phyloP scores from a whole-genome alignment of 1,140 invertebrate genomes.

The Oryctes rhinoceros region DNA sequence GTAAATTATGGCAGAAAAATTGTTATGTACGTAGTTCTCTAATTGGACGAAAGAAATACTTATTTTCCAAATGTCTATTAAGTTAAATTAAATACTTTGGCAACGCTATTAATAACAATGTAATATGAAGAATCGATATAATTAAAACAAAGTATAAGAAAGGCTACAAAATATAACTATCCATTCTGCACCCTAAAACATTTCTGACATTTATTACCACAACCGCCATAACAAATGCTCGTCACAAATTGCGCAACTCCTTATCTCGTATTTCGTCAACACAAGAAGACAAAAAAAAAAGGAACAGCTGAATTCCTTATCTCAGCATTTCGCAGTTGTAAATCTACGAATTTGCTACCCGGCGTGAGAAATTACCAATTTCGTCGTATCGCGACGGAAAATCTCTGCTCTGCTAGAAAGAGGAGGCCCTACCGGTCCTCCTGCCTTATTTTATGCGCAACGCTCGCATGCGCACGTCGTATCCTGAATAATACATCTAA shows the following conservation, averaged over 20 bases:
- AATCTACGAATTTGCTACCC: background rate
- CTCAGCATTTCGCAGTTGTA: conserved; percentile 2
- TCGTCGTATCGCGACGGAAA: background rate
- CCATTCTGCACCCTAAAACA: too few relatives aligned
- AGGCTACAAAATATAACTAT: too few relatives aligned
- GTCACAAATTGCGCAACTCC: background rate
- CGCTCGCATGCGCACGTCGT: background rate
- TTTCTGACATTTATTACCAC: too few relatives aligned
- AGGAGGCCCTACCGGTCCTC: background rate
- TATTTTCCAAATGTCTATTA: too few relatives aligned
- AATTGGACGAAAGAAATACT: too few relatives aligned
- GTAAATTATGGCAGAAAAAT: too few relatives aligned
- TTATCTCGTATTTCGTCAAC: background rate
- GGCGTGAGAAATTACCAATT: background rate
- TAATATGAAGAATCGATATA: too few relatives aligned
- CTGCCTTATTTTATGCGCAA: background rate
- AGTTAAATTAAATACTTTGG: too few relatives aligned
- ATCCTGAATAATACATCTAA: background rate
- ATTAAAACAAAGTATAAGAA: too few relatives aligned
- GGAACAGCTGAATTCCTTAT: background rate
- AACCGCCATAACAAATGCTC: too few relatives aligned
- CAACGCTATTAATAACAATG: too few relatives aligned
- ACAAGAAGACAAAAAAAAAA: background rate
- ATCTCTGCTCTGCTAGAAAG: background rate
- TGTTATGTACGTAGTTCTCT: too few relatives aligned